Conservation (phyloP, 64 coral and sea anemone genomes). For the Montipora efflorescens region DNA sequence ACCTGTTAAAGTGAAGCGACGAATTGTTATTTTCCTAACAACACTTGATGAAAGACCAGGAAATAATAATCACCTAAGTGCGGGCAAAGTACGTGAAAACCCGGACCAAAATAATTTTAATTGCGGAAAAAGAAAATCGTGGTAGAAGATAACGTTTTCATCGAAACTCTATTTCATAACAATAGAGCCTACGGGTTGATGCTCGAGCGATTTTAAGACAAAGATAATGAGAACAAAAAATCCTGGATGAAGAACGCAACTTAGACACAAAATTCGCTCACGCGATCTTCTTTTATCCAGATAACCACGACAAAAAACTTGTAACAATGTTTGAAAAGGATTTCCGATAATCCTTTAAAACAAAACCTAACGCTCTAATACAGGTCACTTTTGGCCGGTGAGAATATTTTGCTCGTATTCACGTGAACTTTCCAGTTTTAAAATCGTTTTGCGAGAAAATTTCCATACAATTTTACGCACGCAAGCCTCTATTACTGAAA, state of each 20-base stretch:
- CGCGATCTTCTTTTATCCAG: neutral
- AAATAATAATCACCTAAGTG: neutral
- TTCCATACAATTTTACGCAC: conserved; percentile 63
- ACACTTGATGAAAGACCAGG: conserved; percentile 14
- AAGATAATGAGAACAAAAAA: neutral
- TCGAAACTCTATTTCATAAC: neutral
- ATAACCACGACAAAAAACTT: neutral
- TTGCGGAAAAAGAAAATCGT: neutral
- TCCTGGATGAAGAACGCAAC: neutral
- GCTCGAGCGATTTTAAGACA: conserved; percentile 20
- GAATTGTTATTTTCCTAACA: neutral
- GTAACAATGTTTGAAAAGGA: neutral
- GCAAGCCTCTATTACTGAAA: neutral
- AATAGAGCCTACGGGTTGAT: neutral
- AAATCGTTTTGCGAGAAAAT: conserved; percentile 17
- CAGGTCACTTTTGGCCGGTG: neutral
- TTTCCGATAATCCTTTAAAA: conserved; percentile 35
- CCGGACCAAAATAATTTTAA: neutral
- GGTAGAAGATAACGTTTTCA: neutral
- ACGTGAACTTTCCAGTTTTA: conserved; percentile 13
- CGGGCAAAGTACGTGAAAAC: neutral
- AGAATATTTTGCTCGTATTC: neutral
- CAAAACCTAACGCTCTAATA: conserved; percentile 19
- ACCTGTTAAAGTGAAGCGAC: neutral
- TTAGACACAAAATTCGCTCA: neutral